Evolutionary conservation across 1,140 invertebrate genomes (phyloP).

Genomic region (Drosophila navojoa): DNA sequence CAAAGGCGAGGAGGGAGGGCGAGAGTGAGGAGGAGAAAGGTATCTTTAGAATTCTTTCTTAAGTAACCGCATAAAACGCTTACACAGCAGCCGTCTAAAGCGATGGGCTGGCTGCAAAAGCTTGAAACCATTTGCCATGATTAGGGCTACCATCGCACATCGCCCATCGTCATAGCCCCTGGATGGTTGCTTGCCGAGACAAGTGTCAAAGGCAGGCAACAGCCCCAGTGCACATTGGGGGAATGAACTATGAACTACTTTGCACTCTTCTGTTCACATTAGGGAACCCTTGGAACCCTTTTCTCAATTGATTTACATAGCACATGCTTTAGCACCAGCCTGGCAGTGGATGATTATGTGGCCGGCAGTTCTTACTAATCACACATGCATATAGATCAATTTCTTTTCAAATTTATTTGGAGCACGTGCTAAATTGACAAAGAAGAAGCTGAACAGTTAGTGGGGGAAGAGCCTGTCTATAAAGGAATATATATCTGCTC

Average conservation of each 20-base stretch:
- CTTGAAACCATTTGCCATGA: conserved; percentile 41
- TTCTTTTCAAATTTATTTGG: no score
- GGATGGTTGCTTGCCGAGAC: conserved; percentile 21
- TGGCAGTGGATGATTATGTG: background rate
- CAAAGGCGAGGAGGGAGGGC: background rate
- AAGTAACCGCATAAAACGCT: conserved; percentile 52
- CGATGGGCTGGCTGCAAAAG: background rate
- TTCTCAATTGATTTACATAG: conserved; percentile 72
- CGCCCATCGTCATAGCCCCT: conserved; percentile 9
- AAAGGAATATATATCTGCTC: no score
- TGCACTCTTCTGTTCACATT: conserved; percentile 67
- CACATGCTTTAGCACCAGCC: conserved; percentile 6
- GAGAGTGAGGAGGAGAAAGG: conserved; percentile 15
- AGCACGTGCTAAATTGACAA: no score
- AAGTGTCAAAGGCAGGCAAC: conserved; percentile 74
- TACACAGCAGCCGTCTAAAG: conserved; percentile 38
- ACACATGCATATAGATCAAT: no score
- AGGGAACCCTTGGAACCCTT: conserved; percentile 17
- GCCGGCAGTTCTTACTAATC: no score
- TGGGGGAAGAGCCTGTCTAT: no score
- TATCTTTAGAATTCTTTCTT: conserved; percentile 71
- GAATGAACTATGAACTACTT: conserved; percentile 75
- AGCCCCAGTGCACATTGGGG: conserved; percentile 40
- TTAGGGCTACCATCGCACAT: conserved; percentile 46
- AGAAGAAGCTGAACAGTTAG: no score